Evolutionary conservation across 2,888 invertebrate genomes (phyloP), one percentile per base, ranked within the genome.

Genomic region (Diadromus collaris): DNA sequence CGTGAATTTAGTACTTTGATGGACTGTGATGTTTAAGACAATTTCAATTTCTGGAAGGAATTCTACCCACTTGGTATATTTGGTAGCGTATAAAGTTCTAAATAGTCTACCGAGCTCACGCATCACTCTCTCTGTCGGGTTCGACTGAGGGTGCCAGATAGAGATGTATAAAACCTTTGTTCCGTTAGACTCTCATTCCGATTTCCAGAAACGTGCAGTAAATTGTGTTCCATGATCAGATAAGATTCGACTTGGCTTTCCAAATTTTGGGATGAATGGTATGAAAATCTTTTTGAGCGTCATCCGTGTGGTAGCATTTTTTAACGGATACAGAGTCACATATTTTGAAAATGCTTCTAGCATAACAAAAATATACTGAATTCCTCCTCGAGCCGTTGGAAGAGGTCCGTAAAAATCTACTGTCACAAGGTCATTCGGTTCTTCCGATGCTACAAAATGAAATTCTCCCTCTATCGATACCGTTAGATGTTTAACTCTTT

Each of bases 301-400:
- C 9, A 54, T 72, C 10, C 38, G 46, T 2, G 63, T 67, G 10
- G 69, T 80, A 0, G 76, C 76, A 13, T 27, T 63, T 56, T 78
- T 80, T 21, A 78, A 41, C 6, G 78, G 71, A 56, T 71, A 80
- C 5, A 80, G 51, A 56, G 73, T 78, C 4, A 85, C 77, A 71
- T 80, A 84, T 67, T 86, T 85, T 6, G 82, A 81, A 56, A 86
- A 86, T 9, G 64, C 34, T 58, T 86, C 84, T 1, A 86, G 72
- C 6, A 82, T 68, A 0, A 86, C 85, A 19, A 86, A 82, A 27
- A 85, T 75, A 41, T 83, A 83, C 9, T 81, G 51, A 1, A 81
- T 79, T 38, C 70, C 70, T 2, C 70, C 70, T 1, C 34, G n/a
- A 13, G 27, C 54, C 13, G 5, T 70, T 0, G 60, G 60, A 10